These are phyloP conservation scores for Lucinisca nassula DNA, from an alignment of 2,888 invertebrate species.

Conservation along the genomic window DNA sequence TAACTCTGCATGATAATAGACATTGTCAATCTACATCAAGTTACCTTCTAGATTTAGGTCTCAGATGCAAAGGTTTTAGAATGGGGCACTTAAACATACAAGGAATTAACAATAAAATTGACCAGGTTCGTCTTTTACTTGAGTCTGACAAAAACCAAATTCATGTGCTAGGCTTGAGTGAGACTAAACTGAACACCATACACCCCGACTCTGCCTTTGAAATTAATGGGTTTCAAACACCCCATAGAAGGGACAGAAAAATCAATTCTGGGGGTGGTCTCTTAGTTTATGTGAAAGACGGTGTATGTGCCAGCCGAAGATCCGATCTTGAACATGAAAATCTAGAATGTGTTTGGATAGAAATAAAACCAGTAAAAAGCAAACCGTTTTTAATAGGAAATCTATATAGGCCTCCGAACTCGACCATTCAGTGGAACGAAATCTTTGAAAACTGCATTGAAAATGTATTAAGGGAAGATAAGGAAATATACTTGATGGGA, in stretches of 20 bases:
- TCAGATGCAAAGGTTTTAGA: background rate
- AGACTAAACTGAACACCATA: background rate
- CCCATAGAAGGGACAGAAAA: background rate
- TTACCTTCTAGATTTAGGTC: background rate
- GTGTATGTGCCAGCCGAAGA: background rate
- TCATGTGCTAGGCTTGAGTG: background rate
- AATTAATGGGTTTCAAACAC: background rate
- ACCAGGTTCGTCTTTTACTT: background rate
- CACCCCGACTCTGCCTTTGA: background rate
- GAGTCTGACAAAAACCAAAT: background rate
- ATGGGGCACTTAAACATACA: background rate
- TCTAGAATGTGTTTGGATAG: background rate
- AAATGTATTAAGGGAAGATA: background rate
- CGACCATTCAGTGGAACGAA: background rate
- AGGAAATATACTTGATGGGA: background rate
- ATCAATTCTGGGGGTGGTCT: background rate
- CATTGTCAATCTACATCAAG: background rate
- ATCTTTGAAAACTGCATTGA: background rate
- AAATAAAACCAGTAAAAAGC: background rate
- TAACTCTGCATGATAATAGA: background rate
- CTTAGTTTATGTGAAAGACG: background rate
- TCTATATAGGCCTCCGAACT: background rate
- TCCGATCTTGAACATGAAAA: too few species aligned
- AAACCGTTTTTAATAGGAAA: constrained; percentile 2
- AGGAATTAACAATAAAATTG: background rate